Evolutionary conservation across 1,140 invertebrate species (phyloP), one percentile per base, ranked within the genome.

Genomic region (Pogonomyrmex barbatus): DNA sequence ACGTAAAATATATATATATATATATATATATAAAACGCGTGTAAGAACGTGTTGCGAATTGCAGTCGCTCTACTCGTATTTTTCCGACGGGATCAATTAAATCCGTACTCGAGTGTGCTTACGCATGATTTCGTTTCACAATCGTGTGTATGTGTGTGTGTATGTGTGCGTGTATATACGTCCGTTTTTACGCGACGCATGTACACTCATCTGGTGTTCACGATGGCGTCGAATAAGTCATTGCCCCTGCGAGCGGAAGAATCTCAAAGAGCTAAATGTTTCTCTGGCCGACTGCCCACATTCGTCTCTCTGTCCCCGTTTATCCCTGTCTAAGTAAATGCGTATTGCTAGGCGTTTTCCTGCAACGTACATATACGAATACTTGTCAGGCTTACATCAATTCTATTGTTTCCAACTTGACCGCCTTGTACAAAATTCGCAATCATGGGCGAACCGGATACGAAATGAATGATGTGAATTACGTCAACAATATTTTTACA

Each of bases 241-340:
- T 89, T 91, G 89, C 85, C 58, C 88, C 62, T 86, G 63, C 90
- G 82, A 85, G 50, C 68, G 65, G 81, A 89, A 83, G 87, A 88
- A 89, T 90, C 90, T 89, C 87, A 86, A 91, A 91, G 90, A 92
- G 89, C 70, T 86, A 56, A 90, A 92, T 77, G 42, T 68, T 90
- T 92, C 86, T 82, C 87, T 93, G 92, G 92, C 92, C 67, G 63
- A 76, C 77, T 90, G 92, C 92, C 92, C 91, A 88, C 86, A 82
- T 89, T 90, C 85, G 42, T 81, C 56, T 56, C 76, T 82, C 81
- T 81, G 70, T 62, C 62, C 58, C 68, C 50, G 71, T 42, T 76
- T 70, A 67, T 6, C n/a, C 47, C 17, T 45, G 56, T 17, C 56
- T 17, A 33, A 79, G 33, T 68, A 79, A 79, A 79, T 33, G 47